Base-by-base conservation (phyloP, 2,888 invertebrate species). In the Melitaea athalia region DNA sequence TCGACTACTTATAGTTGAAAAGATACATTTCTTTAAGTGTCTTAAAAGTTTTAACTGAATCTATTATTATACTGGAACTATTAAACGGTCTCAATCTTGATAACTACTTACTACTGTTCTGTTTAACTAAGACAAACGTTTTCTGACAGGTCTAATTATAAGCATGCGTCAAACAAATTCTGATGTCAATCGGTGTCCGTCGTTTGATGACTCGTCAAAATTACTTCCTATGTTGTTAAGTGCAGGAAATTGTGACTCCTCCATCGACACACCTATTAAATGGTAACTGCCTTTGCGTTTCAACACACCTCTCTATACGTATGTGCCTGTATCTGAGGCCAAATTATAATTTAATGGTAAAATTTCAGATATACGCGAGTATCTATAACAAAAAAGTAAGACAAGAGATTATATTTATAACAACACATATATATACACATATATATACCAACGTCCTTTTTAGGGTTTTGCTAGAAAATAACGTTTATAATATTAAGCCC, bases 161-260 rank as follows among this genome's bases (percentile, higher is more conserved):
- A 85, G 78, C 82, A 79, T 76, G 78, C 76, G 77, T 75, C 78
- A 82, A 84, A 81, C 80, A 80, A 81, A 76, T 76, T 73, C 57
- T 77, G 82, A 80, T 82, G 83, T 88, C 89, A 87, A 85, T 87
- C 84, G 84, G 80, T 82, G 88, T 85, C 88, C 85, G 84, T 81
- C 89, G 88, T 91, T 91, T 91, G 91, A 91, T 91, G 92, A 92
- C 82, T 91, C 90, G 86, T 90, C 92, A 92, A 89, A 90, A 92
- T 92, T 90, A 85, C 88, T 91, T 92, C 92, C 92, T 87, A 89
- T 76, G 87, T 86, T 90, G 87, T 92, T 92, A 92, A 92, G 92
- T 91, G 91, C 92, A 91, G 92, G 92, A 92, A 92, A 92, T 92
- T 92, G 92, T 91, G 89, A 89, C 88, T 91, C 83, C 88, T 88